These are phyloP conservation scores for Loripinus fragilis DNA, from an alignment of 2,888 invertebrate genomes.

Conservation along the genomic window DNA sequence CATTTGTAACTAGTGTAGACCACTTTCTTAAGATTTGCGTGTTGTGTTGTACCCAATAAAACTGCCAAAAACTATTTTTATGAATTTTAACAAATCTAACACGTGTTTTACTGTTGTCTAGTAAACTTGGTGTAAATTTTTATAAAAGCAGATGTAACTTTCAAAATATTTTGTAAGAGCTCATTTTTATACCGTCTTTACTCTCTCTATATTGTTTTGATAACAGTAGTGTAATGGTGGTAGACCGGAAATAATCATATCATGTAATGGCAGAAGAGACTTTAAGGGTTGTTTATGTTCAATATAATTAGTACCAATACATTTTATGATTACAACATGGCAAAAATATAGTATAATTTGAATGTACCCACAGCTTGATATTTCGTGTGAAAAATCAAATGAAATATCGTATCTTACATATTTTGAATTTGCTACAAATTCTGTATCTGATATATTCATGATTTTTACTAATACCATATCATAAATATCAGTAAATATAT, in stretches of 20 bases:
- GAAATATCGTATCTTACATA: no score
- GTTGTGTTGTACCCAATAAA: background rate
- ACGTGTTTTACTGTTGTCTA: conserved; percentile 49
- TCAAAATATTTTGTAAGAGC: conserved; percentile 48
- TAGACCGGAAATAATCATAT: conserved; percentile 19
- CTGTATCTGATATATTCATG: no score
- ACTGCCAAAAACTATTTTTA: conserved; percentile 12
- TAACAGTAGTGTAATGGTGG: conserved; percentile 29
- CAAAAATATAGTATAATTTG: no score
- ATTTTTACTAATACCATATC: no score
- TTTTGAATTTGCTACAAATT: no score
- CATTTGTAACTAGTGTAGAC: background rate
- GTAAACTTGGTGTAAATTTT: conserved; percentile 41
- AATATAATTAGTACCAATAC: no score
- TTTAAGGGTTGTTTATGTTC: no score
- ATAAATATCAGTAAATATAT: no score
- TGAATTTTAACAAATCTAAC: conserved; percentile 1
- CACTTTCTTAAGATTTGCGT: background rate
- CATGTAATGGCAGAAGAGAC: no score
- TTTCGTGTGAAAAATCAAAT: no score
- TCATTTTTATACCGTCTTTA: conserved; percentile 48
- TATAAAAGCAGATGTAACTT: conserved; percentile 33
- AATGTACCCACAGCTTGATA: no score
- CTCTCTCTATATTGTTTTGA: conserved; percentile 53
- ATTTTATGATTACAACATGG: no score